Evolutionary conservation across 2,888 invertebrate species (phyloP).

Genomic region (Hydraecia micacea): DNA sequence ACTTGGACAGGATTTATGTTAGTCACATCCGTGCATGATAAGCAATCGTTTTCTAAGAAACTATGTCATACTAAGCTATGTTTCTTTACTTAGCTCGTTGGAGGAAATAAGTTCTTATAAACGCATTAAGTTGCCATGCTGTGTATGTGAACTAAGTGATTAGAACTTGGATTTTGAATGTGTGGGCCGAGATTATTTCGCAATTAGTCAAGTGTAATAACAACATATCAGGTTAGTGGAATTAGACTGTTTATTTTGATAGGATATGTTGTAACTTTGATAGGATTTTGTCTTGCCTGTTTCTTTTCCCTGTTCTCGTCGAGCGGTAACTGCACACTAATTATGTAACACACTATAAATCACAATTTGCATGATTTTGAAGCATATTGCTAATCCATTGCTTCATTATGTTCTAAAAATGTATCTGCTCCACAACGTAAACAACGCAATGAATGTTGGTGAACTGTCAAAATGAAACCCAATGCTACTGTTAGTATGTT

Average conservation of each 20-base stretch:
- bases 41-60: slow-evolving; percentile 76
- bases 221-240: neutral
- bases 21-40: slow-evolving; percentile 77
- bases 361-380: too few relatives aligned
- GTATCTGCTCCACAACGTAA: too few relatives aligned
- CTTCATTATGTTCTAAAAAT: too few relatives aligned
- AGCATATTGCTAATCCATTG: too few relatives aligned
- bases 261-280: neutral
- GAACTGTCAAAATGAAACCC: too few relatives aligned
- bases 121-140: slow-evolving; percentile 60
- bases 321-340: neutral
- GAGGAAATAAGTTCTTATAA: slow-evolving; percentile 69
- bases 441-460: too few relatives aligned
- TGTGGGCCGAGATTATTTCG: slow-evolving; percentile 47
- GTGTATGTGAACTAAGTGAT: slow-evolving; percentile 46
- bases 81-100: slow-evolving; percentile 62
- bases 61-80: slow-evolving; percentile 66
- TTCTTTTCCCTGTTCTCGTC: neutral
- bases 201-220: slow-evolving; percentile 27
- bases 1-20: slow-evolving; percentile 72
- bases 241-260: slow-evolving; percentile 22
- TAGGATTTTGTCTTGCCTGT: neutral
- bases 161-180: slow-evolving; percentile 51
- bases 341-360: too few relatives aligned
- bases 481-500: too few relatives aligned